Evolutionary conservation across 1,140 invertebrate species (phyloP).

Genomic region (Bombus cullumanus): DNA sequence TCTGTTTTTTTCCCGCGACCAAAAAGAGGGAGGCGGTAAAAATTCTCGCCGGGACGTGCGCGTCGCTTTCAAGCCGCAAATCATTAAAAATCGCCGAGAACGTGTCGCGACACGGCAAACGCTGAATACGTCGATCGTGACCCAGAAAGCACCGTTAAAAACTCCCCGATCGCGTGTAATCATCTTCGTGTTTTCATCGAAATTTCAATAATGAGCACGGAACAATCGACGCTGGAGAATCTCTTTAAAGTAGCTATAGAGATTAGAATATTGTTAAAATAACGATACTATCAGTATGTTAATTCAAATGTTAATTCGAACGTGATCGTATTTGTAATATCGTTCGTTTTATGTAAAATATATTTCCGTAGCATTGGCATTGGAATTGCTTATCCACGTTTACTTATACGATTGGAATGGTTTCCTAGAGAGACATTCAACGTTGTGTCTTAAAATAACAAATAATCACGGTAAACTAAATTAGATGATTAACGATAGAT

Average conservation of each 20-base stretch:
- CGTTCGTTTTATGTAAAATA: too few species aligned
- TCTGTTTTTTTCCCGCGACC: neutral
- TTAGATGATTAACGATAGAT: too few species aligned
- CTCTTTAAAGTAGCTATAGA: neutral
- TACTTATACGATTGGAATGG: too few species aligned
- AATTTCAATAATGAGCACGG: neutral
- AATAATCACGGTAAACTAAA: too few species aligned
- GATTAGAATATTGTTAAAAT: too few species aligned
- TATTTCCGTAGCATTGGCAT: too few species aligned
- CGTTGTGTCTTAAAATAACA: too few species aligned
- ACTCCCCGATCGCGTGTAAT: neutral
- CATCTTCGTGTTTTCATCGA: neutral
- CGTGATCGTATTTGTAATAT: too few species aligned
- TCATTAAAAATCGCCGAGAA: conserved; percentile 24
- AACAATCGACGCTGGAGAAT: neutral
- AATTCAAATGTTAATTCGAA: too few species aligned
- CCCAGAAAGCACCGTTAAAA: neutral
- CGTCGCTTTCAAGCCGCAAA: conserved; percentile 12
- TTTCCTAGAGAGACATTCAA: too few species aligned
- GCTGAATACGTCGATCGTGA: conserved; percentile 8
- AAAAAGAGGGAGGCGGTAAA: neutral
- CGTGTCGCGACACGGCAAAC: neutral
- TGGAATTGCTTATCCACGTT: too few species aligned
- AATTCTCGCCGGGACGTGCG: neutral
- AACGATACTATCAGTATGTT: too few species aligned